Evolutionary conservation across 2,113 vertebrate genomes (phyloP).

Genomic region (Micronycteris hirsuta): DNA sequence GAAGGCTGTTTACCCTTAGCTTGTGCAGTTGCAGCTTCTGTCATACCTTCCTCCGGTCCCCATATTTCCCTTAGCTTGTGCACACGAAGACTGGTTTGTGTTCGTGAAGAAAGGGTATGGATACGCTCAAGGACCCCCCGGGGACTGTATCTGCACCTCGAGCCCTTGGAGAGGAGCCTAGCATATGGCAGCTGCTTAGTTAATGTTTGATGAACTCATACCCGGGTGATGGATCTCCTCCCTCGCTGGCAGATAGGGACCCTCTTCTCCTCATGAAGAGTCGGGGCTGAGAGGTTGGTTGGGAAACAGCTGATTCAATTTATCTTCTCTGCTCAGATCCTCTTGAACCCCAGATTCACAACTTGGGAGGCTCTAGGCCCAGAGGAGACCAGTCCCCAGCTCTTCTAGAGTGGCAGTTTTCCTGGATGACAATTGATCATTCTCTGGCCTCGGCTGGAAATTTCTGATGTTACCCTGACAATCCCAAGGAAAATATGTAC

Average conservation of each 20-base stretch:
- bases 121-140: not conserved
- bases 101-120: not conserved
- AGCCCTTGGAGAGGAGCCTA: not conserved
- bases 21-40: not conserved
- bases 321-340: not conserved
- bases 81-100: not conserved
- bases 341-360: not conserved
- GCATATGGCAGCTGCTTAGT: not conserved
- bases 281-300: not conserved
- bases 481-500: not conserved
- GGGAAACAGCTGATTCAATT: not conserved
- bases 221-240: not conserved
- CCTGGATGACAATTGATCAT: not conserved
- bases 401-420: not conserved
- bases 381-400: not conserved
- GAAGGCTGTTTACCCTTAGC: not conserved
- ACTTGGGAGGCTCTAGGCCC: not conserved
- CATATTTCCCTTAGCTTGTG: not conserved
- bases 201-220: not conserved
- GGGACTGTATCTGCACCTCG: not conserved
- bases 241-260: not conserved
- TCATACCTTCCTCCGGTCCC: not conserved
- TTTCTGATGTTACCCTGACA: not conserved
- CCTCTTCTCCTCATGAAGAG: not conserved
- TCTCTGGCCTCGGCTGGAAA: not conserved